Evolutionary conservation across 2,113 vertebrate species (phyloP).

Genomic region (Sapajus apella): DNA sequence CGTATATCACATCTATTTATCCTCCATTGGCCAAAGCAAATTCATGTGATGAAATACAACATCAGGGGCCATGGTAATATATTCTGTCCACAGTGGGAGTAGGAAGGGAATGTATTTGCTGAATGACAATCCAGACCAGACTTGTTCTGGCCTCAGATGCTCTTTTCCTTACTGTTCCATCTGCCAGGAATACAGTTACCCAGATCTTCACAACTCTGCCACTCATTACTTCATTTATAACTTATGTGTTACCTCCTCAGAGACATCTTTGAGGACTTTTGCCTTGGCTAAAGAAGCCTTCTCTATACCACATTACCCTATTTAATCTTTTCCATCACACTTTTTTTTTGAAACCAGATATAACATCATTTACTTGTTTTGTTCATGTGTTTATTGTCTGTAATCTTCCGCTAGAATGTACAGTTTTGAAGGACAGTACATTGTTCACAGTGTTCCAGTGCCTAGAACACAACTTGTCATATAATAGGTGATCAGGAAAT

Average conservation of each 20-base stretch:
- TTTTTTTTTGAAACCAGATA: background rate
- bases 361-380: background rate
- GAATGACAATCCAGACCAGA: background rate
- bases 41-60: background rate
- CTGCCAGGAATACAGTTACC: background rate
- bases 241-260: background rate
- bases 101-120: background rate
- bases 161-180: background rate
- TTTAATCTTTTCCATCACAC: background rate
- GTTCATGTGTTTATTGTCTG: background rate
- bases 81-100: background rate
- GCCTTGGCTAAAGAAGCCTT: background rate
- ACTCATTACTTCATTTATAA: background rate
- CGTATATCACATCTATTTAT: background rate
- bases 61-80: too few relatives aligned
- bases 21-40: background rate
- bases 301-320: background rate
- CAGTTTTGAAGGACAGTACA: background rate
- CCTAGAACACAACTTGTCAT: background rate
- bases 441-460: background rate
- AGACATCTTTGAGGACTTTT: background rate
- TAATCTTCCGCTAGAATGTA: background rate
- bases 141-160: background rate
- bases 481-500: background rate
- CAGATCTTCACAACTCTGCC: background rate